A percentile compares a stretch with the other conserved stretches of the same genome.
Conservation (phyloP, 1,140 invertebrate species). For the Galendromus occidentalis region DNA sequence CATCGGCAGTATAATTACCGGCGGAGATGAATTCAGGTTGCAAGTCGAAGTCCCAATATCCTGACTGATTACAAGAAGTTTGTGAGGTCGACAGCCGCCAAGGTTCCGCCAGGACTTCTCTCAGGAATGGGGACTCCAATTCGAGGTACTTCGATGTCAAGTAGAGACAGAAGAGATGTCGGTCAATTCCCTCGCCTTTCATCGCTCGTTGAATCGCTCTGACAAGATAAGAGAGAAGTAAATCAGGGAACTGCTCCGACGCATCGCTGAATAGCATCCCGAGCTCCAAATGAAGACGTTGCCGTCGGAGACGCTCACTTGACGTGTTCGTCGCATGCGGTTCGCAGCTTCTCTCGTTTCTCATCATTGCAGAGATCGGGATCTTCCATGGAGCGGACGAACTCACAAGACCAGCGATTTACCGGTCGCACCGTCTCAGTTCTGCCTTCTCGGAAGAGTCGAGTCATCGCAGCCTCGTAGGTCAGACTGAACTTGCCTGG, state of each 20-base stretch:
- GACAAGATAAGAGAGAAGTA: background rate
- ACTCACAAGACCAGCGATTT: conserved; percentile 69
- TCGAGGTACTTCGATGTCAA: conserved; percentile 94
- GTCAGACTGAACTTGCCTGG: conserved; percentile 72
- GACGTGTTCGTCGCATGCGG: conserved; percentile 1
- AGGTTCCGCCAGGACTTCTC: conserved; percentile 74
- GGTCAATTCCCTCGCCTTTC: conserved; percentile 84
- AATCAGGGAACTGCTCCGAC: background rate
- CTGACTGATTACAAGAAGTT: conserved; percentile 5
- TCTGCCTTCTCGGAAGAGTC: conserved; percentile 80
- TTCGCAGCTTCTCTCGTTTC: background rate
- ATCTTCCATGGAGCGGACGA: conserved; percentile 63
- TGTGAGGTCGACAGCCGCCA: conserved; percentile 94
- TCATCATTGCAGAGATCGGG: background rate
- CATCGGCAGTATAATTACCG: no score
- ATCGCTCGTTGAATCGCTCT: conserved; percentile 78
- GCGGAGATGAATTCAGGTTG: conserved; percentile 5
- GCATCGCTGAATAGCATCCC: no score
- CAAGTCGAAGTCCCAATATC: conserved; percentile 2
- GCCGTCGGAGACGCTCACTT: background rate
- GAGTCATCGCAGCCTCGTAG: conserved; percentile 95
- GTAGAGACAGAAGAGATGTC: conserved; percentile 92
- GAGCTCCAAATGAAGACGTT: no score
- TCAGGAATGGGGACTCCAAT: conserved; percentile 81
- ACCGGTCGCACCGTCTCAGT: conserved; percentile 94